Base-by-base conservation (phyloP, 1,140 invertebrate species). In the Apis cerana region DNA sequence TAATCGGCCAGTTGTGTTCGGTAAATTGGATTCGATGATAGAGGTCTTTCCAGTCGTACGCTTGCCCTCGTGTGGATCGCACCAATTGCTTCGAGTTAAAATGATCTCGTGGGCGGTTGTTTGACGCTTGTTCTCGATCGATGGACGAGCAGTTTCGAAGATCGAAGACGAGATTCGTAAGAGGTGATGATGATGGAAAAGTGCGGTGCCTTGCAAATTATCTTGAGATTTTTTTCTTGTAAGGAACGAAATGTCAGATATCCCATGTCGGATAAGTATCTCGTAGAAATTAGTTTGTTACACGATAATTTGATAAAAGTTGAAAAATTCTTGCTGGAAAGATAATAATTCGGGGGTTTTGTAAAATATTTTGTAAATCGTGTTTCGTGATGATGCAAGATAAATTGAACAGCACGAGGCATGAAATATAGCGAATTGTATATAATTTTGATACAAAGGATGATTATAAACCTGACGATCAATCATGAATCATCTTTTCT, bases 1-100 rank as follows among this genome's bases (percentile, higher is more conserved):
- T 88, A 90, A 91, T 91, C 90, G 82, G 65, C 75, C 78, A 48
- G 80, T 86, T 91, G 83, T 91, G 88, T 90, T 88, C 88, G 74
- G 85, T 91, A 91, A 92, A 91, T 92, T 92, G 89, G 87, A 92
- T 88, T 88, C 87, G 81, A 89, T 83, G 80, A 89, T 87, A 71
- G 74, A 82, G 70, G 69, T 33, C 76, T 79, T 82, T 89, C 69
- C 67, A 75, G 75, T 15, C 52, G 43, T 59, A 80, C 69, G 17
- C 2, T 48, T 1, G 12, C 11, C 17, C 12, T 81, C 79, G 70
- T 61, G 61, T 75, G 62, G 43, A 50, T 58, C n/a, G 10, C 77
- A 48, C 64, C 76, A 85, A 79, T 68, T 67, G 58, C 62, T 61
- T 77, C 82, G 75, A 58, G 48, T 59, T 80, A 54, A 75, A 33